Conservation (phyloP, 2,888 invertebrate genomes). For the Lepidochitona cinerea region DNA sequence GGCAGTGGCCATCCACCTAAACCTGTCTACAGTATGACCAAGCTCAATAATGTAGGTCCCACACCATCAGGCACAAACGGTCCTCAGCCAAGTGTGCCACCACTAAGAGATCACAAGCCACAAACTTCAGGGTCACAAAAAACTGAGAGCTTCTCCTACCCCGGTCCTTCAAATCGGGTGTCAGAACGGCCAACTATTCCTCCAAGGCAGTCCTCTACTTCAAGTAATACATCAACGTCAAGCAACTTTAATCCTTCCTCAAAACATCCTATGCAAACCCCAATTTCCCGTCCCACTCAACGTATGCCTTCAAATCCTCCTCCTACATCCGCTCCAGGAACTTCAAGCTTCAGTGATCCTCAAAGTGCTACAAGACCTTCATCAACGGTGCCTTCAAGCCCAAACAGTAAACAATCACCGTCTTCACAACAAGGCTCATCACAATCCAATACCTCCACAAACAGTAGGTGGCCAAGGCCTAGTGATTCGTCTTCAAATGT, state of each 20-base stretch:
- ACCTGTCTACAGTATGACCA: not conserved
- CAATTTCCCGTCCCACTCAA: not conserved
- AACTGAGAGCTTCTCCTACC: not conserved
- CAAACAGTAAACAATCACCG: not conserved
- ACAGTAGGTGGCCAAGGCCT: constrained; percentile 12
- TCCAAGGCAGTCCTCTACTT: not conserved
- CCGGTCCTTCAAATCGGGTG: not conserved
- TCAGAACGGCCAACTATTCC: not conserved
- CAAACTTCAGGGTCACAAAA: not conserved
- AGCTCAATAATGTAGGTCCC: not conserved
- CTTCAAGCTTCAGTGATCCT: not conserved
- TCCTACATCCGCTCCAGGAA: not conserved
- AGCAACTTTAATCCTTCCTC: not conserved
- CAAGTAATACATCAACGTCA: not conserved
- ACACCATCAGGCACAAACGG: not conserved
- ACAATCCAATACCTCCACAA: constrained; percentile 14
- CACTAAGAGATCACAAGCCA: not conserved
- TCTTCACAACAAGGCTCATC: constrained; percentile 3
- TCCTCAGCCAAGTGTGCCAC: not conserved
- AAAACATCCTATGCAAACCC: constrained; percentile 1
- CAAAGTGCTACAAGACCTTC: not conserved
- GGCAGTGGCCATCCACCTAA: not conserved
- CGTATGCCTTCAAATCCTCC: not conserved
- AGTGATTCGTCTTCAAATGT: not conserved
- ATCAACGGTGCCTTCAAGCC: not conserved